These are phyloP conservation scores for Camponotus floridanus DNA, from an alignment of 1,140 invertebrate genomes.

Conservation along the genomic window DNA sequence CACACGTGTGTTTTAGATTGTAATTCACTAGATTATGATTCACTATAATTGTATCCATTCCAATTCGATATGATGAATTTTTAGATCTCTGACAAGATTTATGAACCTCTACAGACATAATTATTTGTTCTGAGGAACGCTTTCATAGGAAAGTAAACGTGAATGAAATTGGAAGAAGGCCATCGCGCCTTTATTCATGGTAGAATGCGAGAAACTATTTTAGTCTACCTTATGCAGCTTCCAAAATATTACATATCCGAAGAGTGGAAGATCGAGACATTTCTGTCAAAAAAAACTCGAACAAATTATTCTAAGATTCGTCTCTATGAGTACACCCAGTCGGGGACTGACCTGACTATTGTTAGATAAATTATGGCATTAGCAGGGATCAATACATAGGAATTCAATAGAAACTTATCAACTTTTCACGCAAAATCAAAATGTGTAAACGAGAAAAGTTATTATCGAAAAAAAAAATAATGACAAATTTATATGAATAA, in stretches of 20 bases:
- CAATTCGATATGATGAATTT: neutral
- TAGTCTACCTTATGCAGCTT: constrained; percentile 71
- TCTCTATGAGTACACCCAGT: constrained; percentile 75
- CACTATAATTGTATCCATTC: no score
- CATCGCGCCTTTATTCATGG: constrained; percentile 47
- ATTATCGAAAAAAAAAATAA: neutral
- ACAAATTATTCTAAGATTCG: constrained; percentile 79
- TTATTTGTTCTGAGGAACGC: constrained; percentile 18
- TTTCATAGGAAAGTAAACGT: constrained; percentile 79
- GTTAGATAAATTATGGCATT: constrained; percentile 81
- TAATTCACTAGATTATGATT: no score
- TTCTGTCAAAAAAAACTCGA: constrained; percentile 62
- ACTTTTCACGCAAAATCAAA: neutral
- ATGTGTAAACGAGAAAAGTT: neutral
- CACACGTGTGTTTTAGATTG: no score
- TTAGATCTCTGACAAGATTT: neutral
- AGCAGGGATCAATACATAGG: constrained; percentile 4
- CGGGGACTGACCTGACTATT: constrained; percentile 71
- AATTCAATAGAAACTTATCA: neutral
- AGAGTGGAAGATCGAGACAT: constrained; percentile 4
- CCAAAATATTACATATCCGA: constrained; percentile 71
- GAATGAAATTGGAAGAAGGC: constrained; percentile 41
- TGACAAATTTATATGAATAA: neutral
- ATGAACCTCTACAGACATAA: constrained; percentile 16
- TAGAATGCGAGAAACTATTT: constrained; percentile 73